Percentiles rank a stretch among this genome's conserved stretches.
Conservation (phyloP, 2,113 vertebrate genomes). For the Macaca fascicularis region DNA sequence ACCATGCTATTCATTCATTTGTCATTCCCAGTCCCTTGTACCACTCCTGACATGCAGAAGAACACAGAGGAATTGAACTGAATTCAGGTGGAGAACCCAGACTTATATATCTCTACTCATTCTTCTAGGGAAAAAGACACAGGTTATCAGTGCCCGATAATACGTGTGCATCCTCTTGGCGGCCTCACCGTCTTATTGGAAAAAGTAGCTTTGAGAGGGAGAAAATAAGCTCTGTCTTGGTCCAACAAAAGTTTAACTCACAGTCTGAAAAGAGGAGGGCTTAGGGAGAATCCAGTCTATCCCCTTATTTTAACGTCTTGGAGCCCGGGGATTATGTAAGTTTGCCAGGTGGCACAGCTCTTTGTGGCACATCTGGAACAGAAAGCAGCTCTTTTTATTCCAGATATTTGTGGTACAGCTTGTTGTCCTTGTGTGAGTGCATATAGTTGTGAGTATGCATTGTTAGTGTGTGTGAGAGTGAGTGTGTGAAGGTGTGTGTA, state of each 20-base stretch:
- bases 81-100: background rate
- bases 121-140: background rate
- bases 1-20: too few relatives aligned
- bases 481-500: background rate
- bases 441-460: background rate
- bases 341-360: background rate
- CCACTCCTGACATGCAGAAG: too few relatives aligned
- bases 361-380: background rate
- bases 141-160: background rate
- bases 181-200: background rate
- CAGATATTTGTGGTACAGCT: background rate
- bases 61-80: background rate
- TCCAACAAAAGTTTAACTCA: background rate
- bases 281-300: background rate
- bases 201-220: background rate
- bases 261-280: background rate
- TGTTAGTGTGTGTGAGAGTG: background rate
- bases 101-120: background rate
- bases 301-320: background rate
- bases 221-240: background rate
- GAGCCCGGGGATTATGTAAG: background rate
- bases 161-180: background rate
- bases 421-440: background rate
- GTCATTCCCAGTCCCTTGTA: too few relatives aligned
- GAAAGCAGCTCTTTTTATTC: background rate